These are phyloP conservation scores for Melanaphis sacchari DNA, from an alignment of 1,140 invertebrate genomes.

Conservation along the genomic window DNA sequence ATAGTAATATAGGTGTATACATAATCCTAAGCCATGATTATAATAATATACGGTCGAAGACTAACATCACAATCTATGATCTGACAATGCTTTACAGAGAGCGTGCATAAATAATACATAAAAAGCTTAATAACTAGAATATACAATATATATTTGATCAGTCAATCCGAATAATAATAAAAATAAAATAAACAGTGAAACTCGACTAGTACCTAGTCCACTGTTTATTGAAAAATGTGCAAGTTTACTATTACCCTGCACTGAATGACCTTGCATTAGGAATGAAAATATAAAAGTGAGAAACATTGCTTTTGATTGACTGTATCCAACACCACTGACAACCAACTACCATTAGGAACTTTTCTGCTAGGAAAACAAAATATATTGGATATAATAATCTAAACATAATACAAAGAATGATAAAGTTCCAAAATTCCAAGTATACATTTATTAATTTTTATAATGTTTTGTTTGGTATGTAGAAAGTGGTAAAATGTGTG, in stretches of 20 bases:
- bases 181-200: constrained; percentile 27
- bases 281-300: constrained; percentile 52
- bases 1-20: constrained; percentile 35
- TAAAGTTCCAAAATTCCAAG: constrained; percentile 47
- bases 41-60: constrained; percentile 16
- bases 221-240: constrained; percentile 28
- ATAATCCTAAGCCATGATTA: constrained; percentile 22
- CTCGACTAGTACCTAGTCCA: constrained; percentile 10
- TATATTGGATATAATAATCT: constrained; percentile 25
- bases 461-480: constrained; percentile 44
- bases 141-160: constrained; percentile 57
- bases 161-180: constrained; percentile 52
- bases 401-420: constrained; percentile 6
- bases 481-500: constrained; percentile 47
- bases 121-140: constrained; percentile 51
- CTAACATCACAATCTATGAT: constrained; percentile 41
- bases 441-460: constrained; percentile 4
- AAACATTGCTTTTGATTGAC: constrained; percentile 52
- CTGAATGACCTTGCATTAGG: constrained; percentile 32
- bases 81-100: constrained; percentile 43
- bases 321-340: constrained; percentile 47
- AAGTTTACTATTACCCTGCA: constrained; percentile 50
- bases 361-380: constrained; percentile 56
- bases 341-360: constrained; percentile 55
- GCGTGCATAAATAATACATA: constrained; percentile 47